A percentile compares a stretch with the other conserved stretches of the same genome.
phyloP scores from a whole-genome alignment of 1,140 invertebrate genomes.

The Drosophila erecta region DNA sequence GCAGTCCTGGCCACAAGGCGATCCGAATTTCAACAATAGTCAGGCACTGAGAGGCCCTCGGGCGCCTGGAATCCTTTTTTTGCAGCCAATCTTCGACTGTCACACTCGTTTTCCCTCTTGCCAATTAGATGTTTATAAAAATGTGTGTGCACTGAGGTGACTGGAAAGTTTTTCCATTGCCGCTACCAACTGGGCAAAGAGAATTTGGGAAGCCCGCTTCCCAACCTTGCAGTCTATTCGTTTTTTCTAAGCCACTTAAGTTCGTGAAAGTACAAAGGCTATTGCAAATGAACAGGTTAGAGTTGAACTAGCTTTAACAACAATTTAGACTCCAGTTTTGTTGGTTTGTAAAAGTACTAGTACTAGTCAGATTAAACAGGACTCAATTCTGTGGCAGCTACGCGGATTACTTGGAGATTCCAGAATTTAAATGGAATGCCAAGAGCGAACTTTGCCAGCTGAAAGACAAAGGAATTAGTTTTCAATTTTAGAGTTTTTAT shows the following conservation, averaged over 20 bases:
- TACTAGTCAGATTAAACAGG: no score
- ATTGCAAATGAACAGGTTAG: constrained; percentile 8
- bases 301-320: no score
- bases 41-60: constrained; percentile 63
- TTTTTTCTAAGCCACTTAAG: constrained; percentile 12
- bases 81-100: constrained; percentile 25
- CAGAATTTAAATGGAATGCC: neutral
- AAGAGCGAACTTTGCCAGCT: neutral
- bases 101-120: constrained; percentile 53
- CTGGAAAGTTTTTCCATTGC: constrained; percentile 72
- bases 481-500: constrained; percentile 29
- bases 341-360: no score
- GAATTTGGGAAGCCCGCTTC: constrained; percentile 11
- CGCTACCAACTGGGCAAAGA: constrained; percentile 27
- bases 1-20: constrained; percentile 40
- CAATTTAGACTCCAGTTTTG: neutral
- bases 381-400: no score
- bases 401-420: neutral
- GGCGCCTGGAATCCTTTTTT: constrained; percentile 46
- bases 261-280: constrained; percentile 16
- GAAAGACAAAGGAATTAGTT: neutral
- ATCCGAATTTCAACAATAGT: constrained; percentile 55
- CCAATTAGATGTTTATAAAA: constrained; percentile 78
- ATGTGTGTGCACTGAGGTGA: constrained; percentile 59
- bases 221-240: neutral